Evolutionary conservation across 2,113 vertebrate species (phyloP), one percentile per base, ranked within the genome.

Genomic region (Odobenus rosmarus): DNA sequence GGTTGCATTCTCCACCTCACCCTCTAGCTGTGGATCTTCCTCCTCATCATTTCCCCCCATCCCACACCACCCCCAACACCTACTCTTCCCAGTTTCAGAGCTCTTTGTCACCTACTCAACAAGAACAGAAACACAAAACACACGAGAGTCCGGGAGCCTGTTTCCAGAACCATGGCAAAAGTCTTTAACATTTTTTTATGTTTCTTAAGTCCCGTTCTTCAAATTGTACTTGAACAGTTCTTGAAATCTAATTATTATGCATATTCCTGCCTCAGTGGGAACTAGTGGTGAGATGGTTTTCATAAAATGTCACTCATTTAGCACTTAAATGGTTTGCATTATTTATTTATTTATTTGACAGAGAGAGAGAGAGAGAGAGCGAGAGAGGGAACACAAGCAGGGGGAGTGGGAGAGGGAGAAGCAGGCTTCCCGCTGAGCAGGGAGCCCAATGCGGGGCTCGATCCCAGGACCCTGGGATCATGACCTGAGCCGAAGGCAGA

Each of bases 181-280:
- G 57, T 31, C 55, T 84, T 72, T 61, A 21, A 4, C 1, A 0
- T 8, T 64, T 18, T 62, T 82, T 76, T 55, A 26, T 51, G 33
- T 80, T 90, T 39, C 55, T 93, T 76, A 61, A 80, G 69, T 80
- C 55, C 7, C 3, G 10, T 39, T 95, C 82, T 74, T 53, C 33
- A 51, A 42, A 67, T 94, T 57, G 59, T 62, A 13, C 77, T 81
- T 33, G 36, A 39, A 82, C 42, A 72, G 26, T 82, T 97, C 71
- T 67, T 80, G 49, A 96, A 55, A 55, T 61, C 24, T 19, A 33
- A 33, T 77, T 51, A 10, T 16, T 36, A 18, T 84, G n/a, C 46
- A 39, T 7, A 42, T 18, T 64, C 33, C 1, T n/a, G 36, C 77
- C 71, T 67, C 42, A 21, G 0, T n/a, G 16, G 57, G 19, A 15